phyloP scores from a whole-genome alignment of 1,140 invertebrate species.

The Dufourea novaeangliae region DNA sequence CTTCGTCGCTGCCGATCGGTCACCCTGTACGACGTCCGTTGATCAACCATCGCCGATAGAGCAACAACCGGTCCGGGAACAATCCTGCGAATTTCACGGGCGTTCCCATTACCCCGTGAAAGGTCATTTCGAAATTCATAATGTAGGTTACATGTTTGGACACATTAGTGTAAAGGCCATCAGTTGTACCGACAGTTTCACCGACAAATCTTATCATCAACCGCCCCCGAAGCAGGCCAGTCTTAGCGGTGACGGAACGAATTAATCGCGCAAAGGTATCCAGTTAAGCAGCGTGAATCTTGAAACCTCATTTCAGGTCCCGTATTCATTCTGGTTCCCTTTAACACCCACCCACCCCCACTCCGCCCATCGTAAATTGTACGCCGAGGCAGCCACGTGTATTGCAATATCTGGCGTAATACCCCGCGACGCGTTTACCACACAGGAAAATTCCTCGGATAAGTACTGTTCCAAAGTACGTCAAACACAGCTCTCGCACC shows the following conservation, averaged over 20 bases:
- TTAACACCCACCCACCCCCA: neutral
- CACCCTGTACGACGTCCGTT: slow-evolving; percentile 11
- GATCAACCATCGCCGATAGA: too few species aligned
- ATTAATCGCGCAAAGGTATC: slow-evolving; percentile 10
- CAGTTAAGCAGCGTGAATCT: slow-evolving; percentile 23
- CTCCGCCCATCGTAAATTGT: slow-evolving; percentile 10
- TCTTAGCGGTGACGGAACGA: neutral
- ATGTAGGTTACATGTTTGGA: too few species aligned
- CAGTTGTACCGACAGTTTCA: too few species aligned
- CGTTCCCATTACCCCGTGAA: slow-evolving; percentile 8
- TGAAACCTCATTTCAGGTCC: slow-evolving; percentile 22
- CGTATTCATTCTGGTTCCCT: neutral
- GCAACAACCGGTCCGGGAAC: too few species aligned
- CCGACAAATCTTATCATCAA: too few species aligned
- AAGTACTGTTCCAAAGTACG: neutral
- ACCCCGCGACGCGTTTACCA: slow-evolving; percentile 17
- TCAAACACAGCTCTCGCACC: neutral
- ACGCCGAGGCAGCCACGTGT: slow-evolving; percentile 16
- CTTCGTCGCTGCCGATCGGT: slow-evolving; percentile 12
- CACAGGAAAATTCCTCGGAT: slow-evolving; percentile 19
- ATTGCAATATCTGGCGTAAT: slow-evolving; percentile 21
- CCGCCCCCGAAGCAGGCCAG: too few species aligned
- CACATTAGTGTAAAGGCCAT: too few species aligned
- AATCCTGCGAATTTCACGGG: neutral
- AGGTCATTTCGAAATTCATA: too few species aligned